These are phyloP conservation scores for Phalloptychus januarius DNA, from an alignment of 2,797 vertebrate species.

Conservation along the genomic window DNA sequence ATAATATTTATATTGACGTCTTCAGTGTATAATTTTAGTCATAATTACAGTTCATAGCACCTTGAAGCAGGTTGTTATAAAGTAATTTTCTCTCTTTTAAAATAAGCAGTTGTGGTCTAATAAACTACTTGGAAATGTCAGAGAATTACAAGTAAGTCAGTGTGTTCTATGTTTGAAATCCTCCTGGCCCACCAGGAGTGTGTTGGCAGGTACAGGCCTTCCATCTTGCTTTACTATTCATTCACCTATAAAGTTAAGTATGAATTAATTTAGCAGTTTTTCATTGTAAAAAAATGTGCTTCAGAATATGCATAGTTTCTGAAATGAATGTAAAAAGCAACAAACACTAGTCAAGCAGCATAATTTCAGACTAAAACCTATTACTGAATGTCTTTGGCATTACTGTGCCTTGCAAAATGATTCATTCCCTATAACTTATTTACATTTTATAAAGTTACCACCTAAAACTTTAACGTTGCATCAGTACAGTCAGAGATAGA, in stretches of 20 bases:
- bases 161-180: slow-evolving; percentile 37
- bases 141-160: slow-evolving; percentile 24
- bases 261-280: not conserved
- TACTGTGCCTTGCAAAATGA: not conserved
- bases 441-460: not conserved
- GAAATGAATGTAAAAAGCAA: not conserved
- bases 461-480: not conserved
- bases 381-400: not conserved
- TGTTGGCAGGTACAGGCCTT: slow-evolving; percentile 8
- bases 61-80: slow-evolving; percentile 51
- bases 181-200: slow-evolving; percentile 11
- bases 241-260: slow-evolving; percentile 2
- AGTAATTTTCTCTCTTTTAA: slow-evolving; percentile 17
- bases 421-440: not conserved
- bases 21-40: slow-evolving; percentile 40
- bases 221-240: not conserved
- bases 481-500: not conserved
- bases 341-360: not conserved
- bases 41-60: slow-evolving; percentile 49
- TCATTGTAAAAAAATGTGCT: not conserved
- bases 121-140: slow-evolving; percentile 20
- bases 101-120: slow-evolving; percentile 38
- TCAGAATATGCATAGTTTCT: not conserved
- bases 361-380: not conserved
- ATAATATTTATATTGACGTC: slow-evolving; percentile 47